phyloP scores from a whole-genome alignment of 2,113 vertebrate genomes.

The Poecilia latipinna region DNA sequence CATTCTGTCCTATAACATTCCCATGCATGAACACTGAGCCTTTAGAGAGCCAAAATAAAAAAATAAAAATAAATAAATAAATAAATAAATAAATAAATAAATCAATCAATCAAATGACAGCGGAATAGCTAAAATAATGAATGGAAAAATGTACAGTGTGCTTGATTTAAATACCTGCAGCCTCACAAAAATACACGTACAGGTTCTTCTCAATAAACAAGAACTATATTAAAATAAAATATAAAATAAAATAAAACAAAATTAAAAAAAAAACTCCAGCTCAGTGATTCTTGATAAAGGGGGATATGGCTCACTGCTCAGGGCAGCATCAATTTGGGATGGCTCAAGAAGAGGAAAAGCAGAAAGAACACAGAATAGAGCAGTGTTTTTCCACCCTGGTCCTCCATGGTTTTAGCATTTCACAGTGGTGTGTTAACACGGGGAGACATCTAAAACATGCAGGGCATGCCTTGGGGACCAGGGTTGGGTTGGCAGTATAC shows the following conservation, averaged over 20 bases:
- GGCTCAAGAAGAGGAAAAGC: neutral
- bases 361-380: neutral
- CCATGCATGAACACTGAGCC: neutral
- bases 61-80: too few relatives aligned
- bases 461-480: too few relatives aligned
- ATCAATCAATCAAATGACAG: neutral
- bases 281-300: too few relatives aligned
- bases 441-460: too few relatives aligned
- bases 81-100: too few relatives aligned
- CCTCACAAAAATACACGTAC: neutral
- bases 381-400: too few relatives aligned
- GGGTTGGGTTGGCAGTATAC: neutral
- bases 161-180: neutral
- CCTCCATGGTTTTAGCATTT: too few relatives aligned
- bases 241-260: too few relatives aligned
- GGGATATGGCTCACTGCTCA: neutral
- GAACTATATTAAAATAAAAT: neutral
- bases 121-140: neutral
- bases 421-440: too few relatives aligned
- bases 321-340: neutral
- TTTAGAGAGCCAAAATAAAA: neutral
- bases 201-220: neutral
- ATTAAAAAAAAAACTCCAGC: neutral
- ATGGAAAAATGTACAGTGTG: neutral
- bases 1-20: neutral